phyloP scores from a whole-genome alignment of 1,140 invertebrate species.

The Ips nitidus region DNA sequence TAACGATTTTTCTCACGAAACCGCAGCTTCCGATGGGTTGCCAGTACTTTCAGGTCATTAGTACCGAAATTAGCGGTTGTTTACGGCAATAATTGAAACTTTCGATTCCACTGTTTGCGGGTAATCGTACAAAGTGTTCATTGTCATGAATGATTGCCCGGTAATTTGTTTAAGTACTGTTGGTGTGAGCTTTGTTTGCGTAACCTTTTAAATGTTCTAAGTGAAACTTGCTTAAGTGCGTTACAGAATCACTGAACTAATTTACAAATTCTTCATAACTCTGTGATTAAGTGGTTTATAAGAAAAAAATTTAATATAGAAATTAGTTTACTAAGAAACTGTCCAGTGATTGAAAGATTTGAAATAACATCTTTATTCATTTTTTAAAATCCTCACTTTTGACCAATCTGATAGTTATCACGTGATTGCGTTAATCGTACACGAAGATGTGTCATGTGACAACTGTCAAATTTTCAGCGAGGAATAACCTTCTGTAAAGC shows the following conservation, averaged over 20 bases:
- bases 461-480: too few species aligned
- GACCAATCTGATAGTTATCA: too few species aligned
- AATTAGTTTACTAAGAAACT: too few species aligned
- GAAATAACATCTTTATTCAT: too few species aligned
- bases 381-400: too few species aligned
- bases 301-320: too few species aligned
- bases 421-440: too few species aligned
- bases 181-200: slow-evolving; percentile 21
- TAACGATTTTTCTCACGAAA: neutral
- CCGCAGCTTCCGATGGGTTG: neutral
- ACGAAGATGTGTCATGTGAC: too few species aligned
- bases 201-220: slow-evolving; percentile 10
- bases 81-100: slow-evolving; percentile 21
- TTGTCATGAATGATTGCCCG: slow-evolving; percentile 19
- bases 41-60: slow-evolving; percentile 11
- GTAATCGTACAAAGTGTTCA: slow-evolving; percentile 17
- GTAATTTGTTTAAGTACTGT: slow-evolving; percentile 23
- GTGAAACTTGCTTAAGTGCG: neutral
- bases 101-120: slow-evolving; percentile 4
- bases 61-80: slow-evolving; percentile 18
- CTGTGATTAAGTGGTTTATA: too few species aligned
- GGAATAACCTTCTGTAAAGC: too few species aligned
- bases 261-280: neutral
- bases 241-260: neutral
- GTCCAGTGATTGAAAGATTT: too few species aligned